A percentile compares a stretch with the other conserved stretches of the same genome.
Conservation (phyloP, 2,797 vertebrate genomes). For the Coilia nasus region DNA sequence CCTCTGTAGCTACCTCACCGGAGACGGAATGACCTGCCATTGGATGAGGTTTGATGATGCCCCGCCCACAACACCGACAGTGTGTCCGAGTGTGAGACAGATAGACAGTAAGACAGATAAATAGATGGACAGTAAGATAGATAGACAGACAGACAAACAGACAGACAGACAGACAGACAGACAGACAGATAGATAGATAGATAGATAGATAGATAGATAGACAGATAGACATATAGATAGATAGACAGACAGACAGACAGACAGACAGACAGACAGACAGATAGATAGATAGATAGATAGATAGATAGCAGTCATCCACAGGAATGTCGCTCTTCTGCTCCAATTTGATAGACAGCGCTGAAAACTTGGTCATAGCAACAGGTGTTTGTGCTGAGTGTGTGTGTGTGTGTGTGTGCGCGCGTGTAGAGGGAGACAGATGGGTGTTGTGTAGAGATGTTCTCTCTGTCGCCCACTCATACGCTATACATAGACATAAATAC, state of each 20-base stretch:
- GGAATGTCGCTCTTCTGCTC: too few relatives aligned
- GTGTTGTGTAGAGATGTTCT: constrained; percentile 5
- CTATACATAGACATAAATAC: constrained; percentile 59
- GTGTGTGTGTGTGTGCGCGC: neutral
- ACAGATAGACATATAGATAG: neutral
- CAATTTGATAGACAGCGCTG: too few relatives aligned
- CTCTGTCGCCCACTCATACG: constrained; percentile 59
- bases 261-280: neutral
- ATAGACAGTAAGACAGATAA: neutral
- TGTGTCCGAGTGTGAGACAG: neutral
- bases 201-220: too few relatives aligned
- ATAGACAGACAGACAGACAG: neutral
- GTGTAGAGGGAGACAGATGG: neutral
- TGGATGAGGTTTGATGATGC: constrained; percentile 61
- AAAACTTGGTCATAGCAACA: neutral
- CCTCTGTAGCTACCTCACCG: constrained; percentile 35
- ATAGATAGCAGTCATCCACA: too few relatives aligned
- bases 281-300: too few relatives aligned
- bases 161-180: neutral
- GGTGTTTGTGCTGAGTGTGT: neutral
- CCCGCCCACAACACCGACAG: constrained; percentile 29
- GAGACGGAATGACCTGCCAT: constrained; percentile 70
- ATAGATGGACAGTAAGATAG: neutral
- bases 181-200: neutral
- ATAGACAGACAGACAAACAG: neutral